Conservation (phyloP, 2,797 vertebrate genomes). For the Toxotes lorentzi region DNA sequence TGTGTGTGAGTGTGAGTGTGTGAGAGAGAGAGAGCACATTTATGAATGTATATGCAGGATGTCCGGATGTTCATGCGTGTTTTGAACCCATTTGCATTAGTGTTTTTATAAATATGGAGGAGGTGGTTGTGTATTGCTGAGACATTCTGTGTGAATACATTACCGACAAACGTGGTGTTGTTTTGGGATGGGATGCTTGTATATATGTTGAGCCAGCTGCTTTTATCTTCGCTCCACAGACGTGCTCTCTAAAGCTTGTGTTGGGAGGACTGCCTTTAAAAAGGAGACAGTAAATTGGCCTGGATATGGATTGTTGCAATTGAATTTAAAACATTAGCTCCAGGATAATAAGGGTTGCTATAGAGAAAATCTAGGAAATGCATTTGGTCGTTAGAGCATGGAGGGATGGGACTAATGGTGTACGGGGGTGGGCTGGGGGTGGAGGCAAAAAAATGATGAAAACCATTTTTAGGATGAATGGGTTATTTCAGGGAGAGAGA, state of each 20-base stretch:
- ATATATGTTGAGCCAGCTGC: slow-evolving; percentile 73
- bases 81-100: slow-evolving; percentile 68
- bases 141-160: slow-evolving; percentile 67
- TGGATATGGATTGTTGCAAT: slow-evolving; percentile 84
- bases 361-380: slow-evolving; percentile 84
- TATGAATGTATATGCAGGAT: slow-evolving; percentile 43
- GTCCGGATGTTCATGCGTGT: slow-evolving; percentile 54
- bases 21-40: slow-evolving; percentile 26
- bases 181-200: slow-evolving; percentile 63
- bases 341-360: slow-evolving; percentile 82
- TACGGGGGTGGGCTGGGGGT: slow-evolving; percentile 71
- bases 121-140: slow-evolving; percentile 64
- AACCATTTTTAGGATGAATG: slow-evolving; percentile 82
- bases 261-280: slow-evolving; percentile 71
- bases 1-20: slow-evolving; percentile 6
- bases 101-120: slow-evolving; percentile 76
- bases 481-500: slow-evolving; percentile 76
- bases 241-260: slow-evolving; percentile 72
- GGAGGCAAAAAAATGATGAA: slow-evolving; percentile 70
- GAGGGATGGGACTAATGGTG: slow-evolving; percentile 83
- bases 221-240: slow-evolving; percentile 90
- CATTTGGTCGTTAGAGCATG: slow-evolving; percentile 81
- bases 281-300: slow-evolving; percentile 80
- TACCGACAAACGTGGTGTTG: slow-evolving; percentile 67
- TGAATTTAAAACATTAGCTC: slow-evolving; percentile 86